Evolutionary conservation across 1,140 invertebrate species (phyloP), one percentile per base, ranked within the genome.

Genomic region (Nomia melanderi): DNA sequence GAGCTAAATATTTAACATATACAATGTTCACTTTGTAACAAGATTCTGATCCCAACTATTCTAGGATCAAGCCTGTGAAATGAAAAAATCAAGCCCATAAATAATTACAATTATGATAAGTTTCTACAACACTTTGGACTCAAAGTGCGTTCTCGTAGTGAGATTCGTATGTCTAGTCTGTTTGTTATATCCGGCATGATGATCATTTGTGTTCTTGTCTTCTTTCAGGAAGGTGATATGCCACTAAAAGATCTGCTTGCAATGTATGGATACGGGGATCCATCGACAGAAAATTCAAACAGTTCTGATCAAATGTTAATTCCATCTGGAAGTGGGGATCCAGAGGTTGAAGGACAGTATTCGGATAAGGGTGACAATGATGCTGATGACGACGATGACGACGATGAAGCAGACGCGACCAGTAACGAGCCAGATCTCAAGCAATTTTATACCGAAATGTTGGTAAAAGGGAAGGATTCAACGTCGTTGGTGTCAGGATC

Each of bases 201-300:
- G 62, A 86, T 83, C 69, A 77, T 72, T 62, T 60, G 36, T 75
- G 36, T 86, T 76, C 73, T 64, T 72, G 74, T 85, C 56, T 80
- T 56, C 50, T 85, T 81, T 81, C 57, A 94, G 93, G 94, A 95
- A 90, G 94, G 95, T 89, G 97, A 98, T 93, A 99, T 99, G 97
- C 98, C 98, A 78, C 94, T 99, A 81, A 97, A 98, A 87, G 96
- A 98, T 89, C 92, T 99, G 62, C 92, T 99, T 80, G 97, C 97
- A 12, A 94, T 98, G 91, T 98, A 98, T 93, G 96, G 96, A 79
- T 96, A 95, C 92, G 93, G 92, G 78, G 88, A 91, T 79, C 85
- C 89, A 6, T 88, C 86, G 6, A 86, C 89, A 29, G 90, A 91
- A 44, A 91, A 91, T 74, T 90, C 90, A 5, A 90, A 91, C 59